phyloP scores from a whole-genome alignment of 1,140 invertebrate genomes.

The Vollenhovia emeryi region DNA sequence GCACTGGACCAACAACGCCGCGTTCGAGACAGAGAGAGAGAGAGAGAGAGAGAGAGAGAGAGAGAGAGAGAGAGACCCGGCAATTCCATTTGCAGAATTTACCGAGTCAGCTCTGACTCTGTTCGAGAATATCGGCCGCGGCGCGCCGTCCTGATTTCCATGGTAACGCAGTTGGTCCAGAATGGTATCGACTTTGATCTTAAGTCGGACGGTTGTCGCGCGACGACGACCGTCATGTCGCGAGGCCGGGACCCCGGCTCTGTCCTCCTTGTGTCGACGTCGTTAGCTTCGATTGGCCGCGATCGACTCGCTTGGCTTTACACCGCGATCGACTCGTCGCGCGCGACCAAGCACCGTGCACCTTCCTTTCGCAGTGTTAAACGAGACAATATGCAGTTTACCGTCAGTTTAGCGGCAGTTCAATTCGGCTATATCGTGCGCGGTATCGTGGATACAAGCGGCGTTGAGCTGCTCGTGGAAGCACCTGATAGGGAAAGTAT shows the following conservation, averaged over 20 bases:
- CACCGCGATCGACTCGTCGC: conserved; percentile 5
- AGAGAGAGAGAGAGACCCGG: neutral
- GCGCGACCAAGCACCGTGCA: neutral
- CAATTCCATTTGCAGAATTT: conserved; percentile 66
- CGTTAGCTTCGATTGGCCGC: conserved; percentile 50
- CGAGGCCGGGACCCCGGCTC: neutral
- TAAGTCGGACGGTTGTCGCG: conserved; percentile 42
- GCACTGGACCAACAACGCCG: conserved; percentile 46
- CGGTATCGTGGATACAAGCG: neutral
- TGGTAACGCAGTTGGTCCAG: conserved; percentile 54
- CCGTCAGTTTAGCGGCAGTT: conserved; percentile 39
- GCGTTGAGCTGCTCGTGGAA: no score
- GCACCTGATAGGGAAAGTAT: neutral
- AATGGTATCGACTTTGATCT: conserved; percentile 63
- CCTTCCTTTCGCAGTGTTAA: conserved; percentile 18
- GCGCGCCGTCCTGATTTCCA: conserved; percentile 53
- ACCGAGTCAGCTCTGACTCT: conserved; percentile 44
- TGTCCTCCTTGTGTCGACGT: conserved; percentile 1
- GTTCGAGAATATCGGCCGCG: conserved; percentile 37
- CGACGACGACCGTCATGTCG: conserved; percentile 38
- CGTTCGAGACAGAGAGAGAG: neutral
- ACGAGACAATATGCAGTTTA: conserved; percentile 47
- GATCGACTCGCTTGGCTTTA: conserved; percentile 25
- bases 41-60: neutral
- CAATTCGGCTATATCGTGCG: neutral